Evolutionary conservation across 2,888 invertebrate genomes (phyloP).

Genomic region (Apodemia mormo): DNA sequence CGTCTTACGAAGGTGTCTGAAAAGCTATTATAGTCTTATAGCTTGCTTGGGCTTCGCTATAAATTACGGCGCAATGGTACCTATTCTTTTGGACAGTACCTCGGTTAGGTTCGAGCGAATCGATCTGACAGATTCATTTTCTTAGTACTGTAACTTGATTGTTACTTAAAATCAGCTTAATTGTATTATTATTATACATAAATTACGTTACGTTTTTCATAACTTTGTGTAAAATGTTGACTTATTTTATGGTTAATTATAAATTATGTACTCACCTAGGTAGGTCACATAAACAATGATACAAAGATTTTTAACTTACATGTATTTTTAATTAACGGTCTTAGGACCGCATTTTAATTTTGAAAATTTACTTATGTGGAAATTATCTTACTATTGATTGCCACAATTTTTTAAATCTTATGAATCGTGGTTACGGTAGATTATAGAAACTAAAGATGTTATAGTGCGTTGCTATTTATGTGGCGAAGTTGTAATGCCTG

Average conservation of each 20-base stretch:
- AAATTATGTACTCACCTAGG: no score
- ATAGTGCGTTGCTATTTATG: no score
- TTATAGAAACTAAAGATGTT: no score
- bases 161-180: constrained; percentile 6
- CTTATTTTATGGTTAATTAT: background rate
- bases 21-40: constrained; percentile 74
- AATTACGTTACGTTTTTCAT: background rate
- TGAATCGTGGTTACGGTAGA: no score
- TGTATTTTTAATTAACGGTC: no score
- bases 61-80: constrained; percentile 77
- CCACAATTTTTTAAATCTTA: no score
- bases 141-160: constrained; percentile 32
- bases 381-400: no score
- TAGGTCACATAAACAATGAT: no score
- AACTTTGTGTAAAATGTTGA: background rate
- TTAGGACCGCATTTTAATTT: no score
- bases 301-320: no score
- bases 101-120: constrained; percentile 53
- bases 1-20: constrained; percentile 67
- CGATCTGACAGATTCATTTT: constrained; percentile 61
- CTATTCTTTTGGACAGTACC: constrained; percentile 65
- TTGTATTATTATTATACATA: background rate
- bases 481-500: no score
- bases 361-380: no score
- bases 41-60: constrained; percentile 66